These are phyloP conservation scores for Pluvialis apricaria DNA, from an alignment of 2,113 vertebrate genomes.

Conservation along the genomic window DNA sequence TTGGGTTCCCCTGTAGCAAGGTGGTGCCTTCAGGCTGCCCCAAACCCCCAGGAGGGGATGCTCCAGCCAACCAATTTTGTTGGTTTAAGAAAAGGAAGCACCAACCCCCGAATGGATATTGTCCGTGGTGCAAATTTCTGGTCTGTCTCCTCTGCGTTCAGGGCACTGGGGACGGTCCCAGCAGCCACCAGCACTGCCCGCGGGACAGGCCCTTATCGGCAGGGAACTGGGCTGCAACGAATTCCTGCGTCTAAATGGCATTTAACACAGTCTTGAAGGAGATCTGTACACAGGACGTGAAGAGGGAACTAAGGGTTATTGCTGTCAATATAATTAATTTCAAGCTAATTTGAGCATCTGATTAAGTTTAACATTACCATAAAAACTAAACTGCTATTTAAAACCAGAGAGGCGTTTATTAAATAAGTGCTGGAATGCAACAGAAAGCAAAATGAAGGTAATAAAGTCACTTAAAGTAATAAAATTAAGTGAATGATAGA, in stretches of 20 bases:
- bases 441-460: conserved; percentile 42
- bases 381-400: conserved; percentile 43
- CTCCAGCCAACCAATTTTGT: too few relatives aligned
- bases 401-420: conserved; percentile 22
- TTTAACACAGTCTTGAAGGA: background rate
- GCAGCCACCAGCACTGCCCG: background rate
- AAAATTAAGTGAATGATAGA: conserved; percentile 17
- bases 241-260: background rate
- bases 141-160: rapidly evolving
- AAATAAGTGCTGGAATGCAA: conserved; percentile 39
- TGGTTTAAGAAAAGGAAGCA: background rate
- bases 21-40: background rate
- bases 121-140: rapidly evolving
- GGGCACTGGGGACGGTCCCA: background rate
- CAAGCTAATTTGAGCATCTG: conserved; percentile 60
- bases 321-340: conserved; percentile 55
- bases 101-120: rapidly evolving
- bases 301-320: conserved; percentile 4
- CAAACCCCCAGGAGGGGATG: background rate
- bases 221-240: background rate
- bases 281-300: background rate
- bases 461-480: conserved; percentile 36
- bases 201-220: rapidly evolving
- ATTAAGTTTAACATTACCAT: conserved; percentile 54
- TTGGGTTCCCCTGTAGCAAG: background rate